phyloP scores from a whole-genome alignment of 2,797 vertebrate species.

The Leucoraja ocellata region DNA sequence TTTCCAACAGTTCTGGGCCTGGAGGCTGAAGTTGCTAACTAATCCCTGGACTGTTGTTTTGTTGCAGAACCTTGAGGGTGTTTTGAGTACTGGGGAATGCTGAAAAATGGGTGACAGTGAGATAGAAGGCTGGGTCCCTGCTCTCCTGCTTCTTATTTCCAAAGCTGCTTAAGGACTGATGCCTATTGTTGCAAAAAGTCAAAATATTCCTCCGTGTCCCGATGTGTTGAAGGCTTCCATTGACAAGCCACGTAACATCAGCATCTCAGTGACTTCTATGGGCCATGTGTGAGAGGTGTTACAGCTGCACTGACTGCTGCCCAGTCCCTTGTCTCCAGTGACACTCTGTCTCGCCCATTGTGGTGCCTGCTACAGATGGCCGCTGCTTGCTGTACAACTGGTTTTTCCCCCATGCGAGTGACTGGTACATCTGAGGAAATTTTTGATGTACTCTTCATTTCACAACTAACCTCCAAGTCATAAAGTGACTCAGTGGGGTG shows the following conservation, averaged over 20 bases:
- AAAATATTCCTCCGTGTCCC: not conserved
- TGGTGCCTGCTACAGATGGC: not conserved
- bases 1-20: not conserved
- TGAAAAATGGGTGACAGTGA: no score
- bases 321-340: not conserved
- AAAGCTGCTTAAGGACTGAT: not conserved
- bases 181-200: not conserved
- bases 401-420: not conserved
- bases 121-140: no score
- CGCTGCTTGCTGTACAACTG: not conserved
- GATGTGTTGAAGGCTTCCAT: not conserved
- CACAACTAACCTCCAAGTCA: constrained; percentile 2
- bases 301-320: not conserved
- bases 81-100: no score
- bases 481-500: constrained; percentile 18
- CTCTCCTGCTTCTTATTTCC: no score
- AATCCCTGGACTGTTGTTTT: not conserved
- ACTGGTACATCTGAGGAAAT: no score
- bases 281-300: not conserved
- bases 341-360: not conserved
- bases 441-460: not conserved
- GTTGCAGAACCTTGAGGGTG: not conserved
- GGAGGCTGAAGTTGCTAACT: not conserved
- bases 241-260: not conserved
- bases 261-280: not conserved